Percentiles rank a stretch among this genome's conserved stretches.
Evolutionary conservation across 2,888 invertebrate species (phyloP).

Genomic region (Sicus ferrugineus): DNA sequence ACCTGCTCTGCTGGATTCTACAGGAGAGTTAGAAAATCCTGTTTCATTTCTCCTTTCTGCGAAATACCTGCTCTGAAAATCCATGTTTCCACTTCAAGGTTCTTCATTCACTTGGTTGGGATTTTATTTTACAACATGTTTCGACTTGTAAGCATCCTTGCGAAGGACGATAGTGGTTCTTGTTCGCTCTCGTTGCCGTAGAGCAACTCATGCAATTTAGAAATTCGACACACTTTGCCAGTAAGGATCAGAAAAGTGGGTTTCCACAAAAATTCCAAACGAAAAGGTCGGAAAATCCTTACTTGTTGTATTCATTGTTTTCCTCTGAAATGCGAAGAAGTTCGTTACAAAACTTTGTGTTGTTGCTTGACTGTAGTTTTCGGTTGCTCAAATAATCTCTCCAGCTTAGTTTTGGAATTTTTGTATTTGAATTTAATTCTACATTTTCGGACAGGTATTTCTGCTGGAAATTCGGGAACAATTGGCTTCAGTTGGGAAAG

Average conservation of each 20-base stretch:
- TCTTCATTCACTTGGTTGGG: not conserved
- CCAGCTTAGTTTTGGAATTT: not conserved
- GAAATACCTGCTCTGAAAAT: slow-evolving; percentile 16
- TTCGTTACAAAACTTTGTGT: not conserved
- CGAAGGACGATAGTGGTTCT: too few relatives aligned
- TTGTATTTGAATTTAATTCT: slow-evolving; percentile 52
- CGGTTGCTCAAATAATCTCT: not conserved
- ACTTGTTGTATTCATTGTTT: slow-evolving; percentile 2
- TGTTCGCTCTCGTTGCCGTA: too few relatives aligned
- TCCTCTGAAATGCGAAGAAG: not conserved
- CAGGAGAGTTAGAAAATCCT: not conserved
- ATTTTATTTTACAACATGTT: slow-evolving; percentile 2
- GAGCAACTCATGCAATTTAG: slow-evolving; percentile 43
- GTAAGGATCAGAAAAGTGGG: slow-evolving; percentile 35
- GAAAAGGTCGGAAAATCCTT: not conserved
- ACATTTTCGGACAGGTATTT: slow-evolving; percentile 46
- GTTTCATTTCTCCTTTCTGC: not conserved
- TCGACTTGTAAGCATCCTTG: slow-evolving; percentile 34
- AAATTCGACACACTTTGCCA: slow-evolving; percentile 51
- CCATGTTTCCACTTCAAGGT: too few relatives aligned
- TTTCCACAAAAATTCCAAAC: not conserved
- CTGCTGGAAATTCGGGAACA: not conserved
- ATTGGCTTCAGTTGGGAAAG: not conserved
- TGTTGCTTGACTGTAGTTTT: slow-evolving; percentile 3
- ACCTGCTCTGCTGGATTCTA: not conserved